Evolutionary conservation across 2,888 invertebrate species (phyloP).

Genomic region (Cheilosia impressa): DNA sequence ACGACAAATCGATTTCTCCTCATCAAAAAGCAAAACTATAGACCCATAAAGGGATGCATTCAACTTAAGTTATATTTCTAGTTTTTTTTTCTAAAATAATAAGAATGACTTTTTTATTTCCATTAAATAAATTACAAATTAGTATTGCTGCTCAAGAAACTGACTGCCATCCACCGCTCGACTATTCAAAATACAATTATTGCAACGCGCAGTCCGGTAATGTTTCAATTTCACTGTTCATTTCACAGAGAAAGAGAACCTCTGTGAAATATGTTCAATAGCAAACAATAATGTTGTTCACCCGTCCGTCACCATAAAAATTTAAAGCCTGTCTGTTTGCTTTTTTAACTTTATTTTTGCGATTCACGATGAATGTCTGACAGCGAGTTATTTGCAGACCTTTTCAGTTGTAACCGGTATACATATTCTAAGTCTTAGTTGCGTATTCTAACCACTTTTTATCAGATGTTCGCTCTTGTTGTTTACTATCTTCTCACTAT

Average conservation of each 20-base stretch:
- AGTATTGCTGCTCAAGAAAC: neutral
- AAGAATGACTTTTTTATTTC: neutral
- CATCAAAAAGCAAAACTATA: too few species aligned
- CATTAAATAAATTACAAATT: neutral
- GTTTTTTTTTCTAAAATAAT: too few species aligned
- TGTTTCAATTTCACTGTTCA: neutral
- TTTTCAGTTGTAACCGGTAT: constrained; percentile 50
- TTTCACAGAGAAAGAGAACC: neutral
- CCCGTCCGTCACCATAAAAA: neutral
- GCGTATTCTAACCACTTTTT: constrained; percentile 8
- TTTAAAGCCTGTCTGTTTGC: neutral
- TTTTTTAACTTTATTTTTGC: neutral
- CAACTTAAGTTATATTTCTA: neutral
- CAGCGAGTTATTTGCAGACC: constrained; percentile 44
- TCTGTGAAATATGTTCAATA: constrained; percentile 10
- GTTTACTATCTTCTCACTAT: constrained; percentile 33
- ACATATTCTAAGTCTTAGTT: constrained; percentile 16
- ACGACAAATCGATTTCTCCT: too few species aligned
- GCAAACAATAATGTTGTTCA: neutral
- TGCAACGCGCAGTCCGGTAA: neutral
- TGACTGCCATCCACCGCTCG: too few species aligned
- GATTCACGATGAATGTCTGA: neutral
- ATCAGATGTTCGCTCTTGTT: constrained; percentile 33
- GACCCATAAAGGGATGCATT: neutral
- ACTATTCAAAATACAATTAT: neutral